Conservation (phyloP, 2,797 vertebrate species). For the Dipus sagitta region DNA sequence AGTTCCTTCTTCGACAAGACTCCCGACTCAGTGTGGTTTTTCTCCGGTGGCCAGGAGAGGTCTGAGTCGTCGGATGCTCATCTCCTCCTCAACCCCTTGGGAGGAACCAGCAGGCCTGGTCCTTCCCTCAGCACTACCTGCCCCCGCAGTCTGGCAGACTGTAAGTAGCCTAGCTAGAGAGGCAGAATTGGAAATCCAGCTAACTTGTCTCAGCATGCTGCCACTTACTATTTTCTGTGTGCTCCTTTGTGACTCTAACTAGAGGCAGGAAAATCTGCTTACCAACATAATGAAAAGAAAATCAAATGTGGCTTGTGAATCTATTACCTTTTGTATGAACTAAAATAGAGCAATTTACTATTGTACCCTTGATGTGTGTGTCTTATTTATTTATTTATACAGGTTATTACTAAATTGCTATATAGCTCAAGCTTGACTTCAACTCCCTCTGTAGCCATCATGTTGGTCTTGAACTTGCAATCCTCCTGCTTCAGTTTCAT, state of each 20-base stretch:
- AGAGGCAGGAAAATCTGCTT: slow-evolving; percentile 80
- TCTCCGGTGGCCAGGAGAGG: too few relatives aligned
- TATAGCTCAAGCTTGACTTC: not conserved
- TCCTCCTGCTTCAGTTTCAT: not conserved
- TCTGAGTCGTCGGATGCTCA: too few relatives aligned
- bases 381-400: not conserved
- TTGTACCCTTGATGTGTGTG: not conserved
- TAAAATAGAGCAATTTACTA: slow-evolving; percentile 81
- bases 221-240: slow-evolving; percentile 67
- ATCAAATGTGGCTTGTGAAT: slow-evolving; percentile 76
- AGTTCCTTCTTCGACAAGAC: too few relatives aligned
- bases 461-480: not conserved
- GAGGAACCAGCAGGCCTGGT: too few relatives aligned
- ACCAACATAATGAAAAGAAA: slow-evolving; percentile 83
- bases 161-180: too few relatives aligned
- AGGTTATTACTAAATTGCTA: not conserved
- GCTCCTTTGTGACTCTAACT: slow-evolving; percentile 78
- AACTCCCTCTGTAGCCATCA: too few relatives aligned
- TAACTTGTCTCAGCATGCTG: slow-evolving; percentile 54
- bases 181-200: not conserved
- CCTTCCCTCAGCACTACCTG: too few relatives aligned
- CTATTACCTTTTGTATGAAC: slow-evolving; percentile 79
- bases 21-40: too few relatives aligned
- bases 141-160: too few relatives aligned
- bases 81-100: too few relatives aligned